Percentiles rank a stretch among this genome's conserved stretches.
These are phyloP conservation scores for Antechinus flavipes DNA, from an alignment of 2,113 vertebrate genomes.

Conservation along the genomic window DNA sequence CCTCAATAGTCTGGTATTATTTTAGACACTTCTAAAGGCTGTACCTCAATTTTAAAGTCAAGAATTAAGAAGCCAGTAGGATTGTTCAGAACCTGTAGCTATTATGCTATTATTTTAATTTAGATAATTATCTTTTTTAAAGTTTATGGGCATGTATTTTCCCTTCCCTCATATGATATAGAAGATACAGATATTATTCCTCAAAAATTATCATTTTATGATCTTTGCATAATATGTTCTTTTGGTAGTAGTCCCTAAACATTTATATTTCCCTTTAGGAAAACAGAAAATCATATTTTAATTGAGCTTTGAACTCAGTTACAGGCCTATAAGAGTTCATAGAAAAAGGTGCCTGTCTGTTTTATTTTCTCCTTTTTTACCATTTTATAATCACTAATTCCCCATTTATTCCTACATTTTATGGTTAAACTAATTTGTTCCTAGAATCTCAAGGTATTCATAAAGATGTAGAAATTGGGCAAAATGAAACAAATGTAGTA, in stretches of 20 bases:
- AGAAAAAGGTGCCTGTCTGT: constrained; percentile 56
- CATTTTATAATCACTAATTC: constrained; percentile 65
- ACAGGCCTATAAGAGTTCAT: constrained; percentile 52
- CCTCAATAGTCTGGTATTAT: background rate
- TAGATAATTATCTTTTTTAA: constrained; percentile 32
- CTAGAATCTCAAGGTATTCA: constrained; percentile 51
- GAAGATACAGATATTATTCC: background rate
- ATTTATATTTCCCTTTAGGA: constrained; percentile 59
- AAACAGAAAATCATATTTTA: constrained; percentile 63
- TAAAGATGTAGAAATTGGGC: constrained; percentile 53
- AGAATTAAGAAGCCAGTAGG: constrained; percentile 14
- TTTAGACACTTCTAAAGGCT: background rate
- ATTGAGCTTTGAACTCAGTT: constrained; percentile 55
- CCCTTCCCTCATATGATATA: background rate
- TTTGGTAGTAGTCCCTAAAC: constrained; percentile 57
- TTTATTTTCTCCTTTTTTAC: constrained; percentile 66
- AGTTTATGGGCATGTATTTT: background rate
- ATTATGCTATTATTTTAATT: constrained; percentile 20
- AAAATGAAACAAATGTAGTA: constrained; percentile 52
- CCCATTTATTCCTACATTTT: constrained; percentile 47
- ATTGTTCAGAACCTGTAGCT: constrained; percentile 25
- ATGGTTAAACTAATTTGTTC: constrained; percentile 57
- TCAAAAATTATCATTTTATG: constrained; percentile 50
- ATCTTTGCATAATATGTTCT: constrained; percentile 33
- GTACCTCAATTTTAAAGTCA: constrained; percentile 35